Conservation (phyloP, 2,888 invertebrate genomes). For the Phania funesta region DNA sequence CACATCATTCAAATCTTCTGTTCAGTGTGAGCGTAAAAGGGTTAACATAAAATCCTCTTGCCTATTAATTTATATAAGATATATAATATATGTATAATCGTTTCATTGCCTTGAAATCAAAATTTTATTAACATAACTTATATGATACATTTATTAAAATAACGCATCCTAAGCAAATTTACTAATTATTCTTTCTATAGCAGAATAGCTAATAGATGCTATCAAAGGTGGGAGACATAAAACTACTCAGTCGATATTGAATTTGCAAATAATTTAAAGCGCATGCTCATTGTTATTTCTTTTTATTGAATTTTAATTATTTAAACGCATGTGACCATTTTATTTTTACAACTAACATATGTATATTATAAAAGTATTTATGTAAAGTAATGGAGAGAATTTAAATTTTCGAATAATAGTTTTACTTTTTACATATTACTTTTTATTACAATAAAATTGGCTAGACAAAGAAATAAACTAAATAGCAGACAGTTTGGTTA, state of each 20-base stretch:
- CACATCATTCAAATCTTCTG: too few species aligned
- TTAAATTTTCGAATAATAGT: constrained; percentile 6
- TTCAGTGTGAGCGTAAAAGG: too few species aligned
- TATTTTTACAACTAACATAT: constrained; percentile 60
- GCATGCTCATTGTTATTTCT: background rate
- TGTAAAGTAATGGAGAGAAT: background rate
- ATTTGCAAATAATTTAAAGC: constrained; percentile 7
- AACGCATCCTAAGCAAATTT: constrained; percentile 24
- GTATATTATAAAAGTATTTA: too few species aligned
- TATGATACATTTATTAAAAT: constrained; percentile 61
- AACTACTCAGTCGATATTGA: constrained; percentile 14
- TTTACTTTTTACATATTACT: constrained; percentile 15
- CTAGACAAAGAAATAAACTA: background rate
- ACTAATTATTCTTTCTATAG: too few species aligned
- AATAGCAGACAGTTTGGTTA: background rate
- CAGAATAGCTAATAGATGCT: too few species aligned
- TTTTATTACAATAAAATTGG: constrained; percentile 2
- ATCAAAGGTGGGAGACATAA: constrained; percentile 52
- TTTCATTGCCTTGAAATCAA: too few species aligned
- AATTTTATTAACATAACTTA: constrained; percentile 16
- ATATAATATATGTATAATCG: too few species aligned
- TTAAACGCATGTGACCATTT: constrained; percentile 67
- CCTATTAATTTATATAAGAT: too few species aligned
- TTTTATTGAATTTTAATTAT: constrained; percentile 32
- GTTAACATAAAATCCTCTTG: too few species aligned